Base-by-base conservation (phyloP, 2,888 invertebrate genomes). In the Parnassius glacialis region DNA sequence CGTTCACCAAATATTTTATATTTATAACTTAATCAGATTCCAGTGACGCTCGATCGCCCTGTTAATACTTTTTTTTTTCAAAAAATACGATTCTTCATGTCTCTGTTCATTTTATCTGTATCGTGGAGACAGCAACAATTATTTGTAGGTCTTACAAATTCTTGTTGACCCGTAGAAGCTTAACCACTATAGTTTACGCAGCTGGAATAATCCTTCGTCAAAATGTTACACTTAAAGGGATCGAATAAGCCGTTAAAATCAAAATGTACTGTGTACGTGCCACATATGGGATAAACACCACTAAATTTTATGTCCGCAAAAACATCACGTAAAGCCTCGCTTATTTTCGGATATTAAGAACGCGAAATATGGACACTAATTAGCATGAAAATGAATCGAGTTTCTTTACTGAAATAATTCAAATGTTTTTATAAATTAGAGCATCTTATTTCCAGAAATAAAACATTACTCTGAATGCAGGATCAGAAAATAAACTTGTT, bases 221-320 rank as follows among this genome's bases (percentile, higher is more conserved):
- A 52, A 53, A 44, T 51, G 51, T 42, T 16, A 11, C 45, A 52
- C 20, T 13, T 12, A 20, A 1, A 51, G n/a, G 44, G 41, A 41
- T 50, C 42, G 12, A 56, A 51, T 47, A 50, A 50, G 13, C 50
- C 42, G 42, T 54, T 52, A 57, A 61, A 57, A 57, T 20, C 52
- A 62, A 57, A 58, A 54, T 42, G 41, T n/a, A 7, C 47, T 34
- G 20, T 3, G 62, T 64, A 64, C 70, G 69, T 69, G 70, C 66
- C 57, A 59, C 70, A 70, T 59, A 61, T 70, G 69, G 66, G 45
- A 63, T 45, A 47, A 64, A 62, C 61, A 64, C 61, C 59, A 52
- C 53, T 51, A 56, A 59, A 64, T 61, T 67, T 63, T 64, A 62
- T 53, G 62, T 62, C 52, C 62, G 58, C 62, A 54, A 62, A 62